Base-by-base conservation (phyloP, 2,113 vertebrate species). In the Chinchilla lanigera region DNA sequence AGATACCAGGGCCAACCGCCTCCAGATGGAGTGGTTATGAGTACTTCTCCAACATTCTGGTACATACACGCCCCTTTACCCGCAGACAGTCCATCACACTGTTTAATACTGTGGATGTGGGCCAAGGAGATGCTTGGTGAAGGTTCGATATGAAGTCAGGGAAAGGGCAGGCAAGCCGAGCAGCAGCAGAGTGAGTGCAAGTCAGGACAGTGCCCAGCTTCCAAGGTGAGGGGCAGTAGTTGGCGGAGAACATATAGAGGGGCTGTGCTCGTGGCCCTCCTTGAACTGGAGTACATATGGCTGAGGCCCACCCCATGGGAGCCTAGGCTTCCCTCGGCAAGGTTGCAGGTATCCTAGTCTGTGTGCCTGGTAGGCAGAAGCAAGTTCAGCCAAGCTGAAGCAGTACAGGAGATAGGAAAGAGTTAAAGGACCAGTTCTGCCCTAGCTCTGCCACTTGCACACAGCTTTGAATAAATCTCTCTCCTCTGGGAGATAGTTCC, bases 131-230 rank as follows among this genome's bases (percentile, higher is more conserved):
- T 61, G 75, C 83, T 93, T 26, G 52, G 50, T n/a, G 9, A 94
- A 86, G 8, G 24, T 80, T 94, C 61, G 56, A 61, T 80, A 73
- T 93, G 65, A 93, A 96, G 95, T 73, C 65, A 77, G n/a, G 83
- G 47, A 83, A 86, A 81, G 86, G 73, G 19, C 63, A 89, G 85
- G 61, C 61, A 92, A 93, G 75, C 61, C 61, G 20, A 69, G 71
- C 19, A 92, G 61, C 65, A 17, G 33, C 41, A 63, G 35, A 80
- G 52, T 8, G n/a, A 90, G 78, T 44, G 30, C 35, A 89, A 38
- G 52, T 47, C 85, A 85, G 77, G 80, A 86, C 41, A 47, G 14
- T 50, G 41, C 38, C 35, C 38, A 44, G 71, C 30, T 60, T 56
- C 60, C 44, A 73, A 12, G 52, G 38, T 33, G 11, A 28, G 38